Evolutionary conservation across 1,140 invertebrate genomes (phyloP), one percentile per base, ranked within the genome.

Genomic region (Pogonus chalceus): DNA sequence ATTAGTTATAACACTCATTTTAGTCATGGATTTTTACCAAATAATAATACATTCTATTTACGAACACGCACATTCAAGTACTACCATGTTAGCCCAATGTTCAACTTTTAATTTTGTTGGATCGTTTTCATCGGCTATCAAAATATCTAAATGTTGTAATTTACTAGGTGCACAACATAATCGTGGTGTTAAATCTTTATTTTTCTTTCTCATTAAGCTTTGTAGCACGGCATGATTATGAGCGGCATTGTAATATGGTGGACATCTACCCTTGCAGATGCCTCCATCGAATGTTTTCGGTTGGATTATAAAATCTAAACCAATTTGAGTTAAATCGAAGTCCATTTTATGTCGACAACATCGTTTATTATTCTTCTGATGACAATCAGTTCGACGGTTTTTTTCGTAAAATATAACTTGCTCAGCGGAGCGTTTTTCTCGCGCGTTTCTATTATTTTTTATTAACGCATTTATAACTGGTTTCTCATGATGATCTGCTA

Each of bases 81-180:
- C 83, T 58, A 77, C 75, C 75, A 86, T 86, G 58, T 87, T 79
- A 56, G 81, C 78, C 82, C 84, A 85, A 23, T 77, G 79, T 12
- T 83, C 79, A 23, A 86, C 76, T 56, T 81, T 80, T n/a, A 87
- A 68, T 62, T 79, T 80, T 3, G 75, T 76, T 1, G 71, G 67
- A 55, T 84, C 74, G 49, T 79, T 72, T 55, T 82, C 79, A 60
- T 84, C 79, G 3, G 82, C 73, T 59, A 84, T 79, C 31, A 88
- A 68, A 56, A 88, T 79, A 64, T 85, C 78, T 21, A 88, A 66
- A 35, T 80, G 73, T n/a, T 74, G 69, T 7, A 88, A 71, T 60
- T 82, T 83, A 22, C 77, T 82, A 0, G 85, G 84, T 1, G 83
- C 80, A 65, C 86, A 88, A 62, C 85, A 88, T 0, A 83, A 81